These are phyloP conservation scores for Griposia aprilina DNA, from an alignment of 2,888 invertebrate species.

Conservation along the genomic window DNA sequence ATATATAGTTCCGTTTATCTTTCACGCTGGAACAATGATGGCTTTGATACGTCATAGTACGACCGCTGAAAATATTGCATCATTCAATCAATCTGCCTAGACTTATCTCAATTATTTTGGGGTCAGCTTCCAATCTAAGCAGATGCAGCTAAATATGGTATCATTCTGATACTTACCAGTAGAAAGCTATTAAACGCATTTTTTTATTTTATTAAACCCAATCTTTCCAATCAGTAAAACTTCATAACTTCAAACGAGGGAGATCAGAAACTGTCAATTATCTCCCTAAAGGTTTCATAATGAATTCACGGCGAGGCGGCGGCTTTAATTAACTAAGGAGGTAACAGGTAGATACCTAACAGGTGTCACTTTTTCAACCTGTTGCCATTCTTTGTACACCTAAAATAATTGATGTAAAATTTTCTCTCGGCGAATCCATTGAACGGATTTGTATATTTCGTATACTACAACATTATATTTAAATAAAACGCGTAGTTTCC, in stretches of 20 bases:
- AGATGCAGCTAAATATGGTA: too few species aligned
- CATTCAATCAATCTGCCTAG: too few species aligned
- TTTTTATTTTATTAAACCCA: too few species aligned
- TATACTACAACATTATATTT: background rate
- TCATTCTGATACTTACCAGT: too few species aligned
- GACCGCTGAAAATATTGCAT: too few species aligned
- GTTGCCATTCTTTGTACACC: conserved; percentile 43
- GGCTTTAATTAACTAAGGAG: conserved; percentile 36
- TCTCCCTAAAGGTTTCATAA: conserved; percentile 33
- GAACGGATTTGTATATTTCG: conserved; percentile 4
- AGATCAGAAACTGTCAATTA: conserved; percentile 35
- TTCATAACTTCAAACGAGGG: conserved; percentile 10
- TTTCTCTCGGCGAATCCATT: background rate
- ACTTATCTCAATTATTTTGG: too few species aligned
- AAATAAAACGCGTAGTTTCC: background rate
- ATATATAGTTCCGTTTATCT: too few species aligned
- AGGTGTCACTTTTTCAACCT: conserved; percentile 48
- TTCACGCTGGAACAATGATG: too few species aligned
- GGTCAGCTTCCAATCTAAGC: too few species aligned
- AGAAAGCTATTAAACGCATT: background rate
- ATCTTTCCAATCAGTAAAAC: background rate
- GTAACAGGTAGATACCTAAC: conserved; percentile 41
- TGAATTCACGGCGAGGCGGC: conserved; percentile 32
- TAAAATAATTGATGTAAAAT: conserved; percentile 12
- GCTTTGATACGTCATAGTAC: too few species aligned